These are phyloP conservation scores for Drosophila atroscutellata DNA, from an alignment of 2,888 invertebrate species.

Conservation along the genomic window DNA sequence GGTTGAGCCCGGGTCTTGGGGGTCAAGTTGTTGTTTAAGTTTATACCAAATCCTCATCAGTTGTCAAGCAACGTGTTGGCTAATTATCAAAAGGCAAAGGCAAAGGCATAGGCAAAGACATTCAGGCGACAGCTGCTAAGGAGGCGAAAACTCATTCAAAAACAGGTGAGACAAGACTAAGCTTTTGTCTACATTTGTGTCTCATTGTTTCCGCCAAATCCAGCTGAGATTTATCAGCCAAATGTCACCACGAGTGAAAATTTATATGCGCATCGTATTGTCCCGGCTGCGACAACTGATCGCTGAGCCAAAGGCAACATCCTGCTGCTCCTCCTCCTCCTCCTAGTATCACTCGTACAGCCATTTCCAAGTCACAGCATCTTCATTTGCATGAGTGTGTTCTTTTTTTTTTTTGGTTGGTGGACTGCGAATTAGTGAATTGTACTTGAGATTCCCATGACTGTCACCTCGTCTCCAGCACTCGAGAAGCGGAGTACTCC, in stretches of 20 bases:
- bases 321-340: constrained; percentile 25
- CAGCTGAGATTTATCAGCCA: constrained; percentile 78
- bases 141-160: constrained; percentile 13
- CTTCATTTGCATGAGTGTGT: constrained; percentile 45
- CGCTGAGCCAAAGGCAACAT: constrained; percentile 48
- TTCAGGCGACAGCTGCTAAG: constrained; percentile 57
- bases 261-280: constrained; percentile 72
- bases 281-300: constrained; percentile 66
- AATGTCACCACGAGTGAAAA: constrained; percentile 79
- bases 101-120: constrained; percentile 43
- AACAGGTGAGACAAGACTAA: constrained; percentile 34
- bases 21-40: constrained; percentile 42
- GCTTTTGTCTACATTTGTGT: constrained; percentile 32
- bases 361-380: constrained; percentile 40
- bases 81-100: constrained; percentile 41
- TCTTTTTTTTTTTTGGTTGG: neutral
- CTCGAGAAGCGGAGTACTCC: neutral
- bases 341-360: constrained; percentile 4
- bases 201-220: constrained; percentile 64
- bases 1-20: constrained; percentile 18
- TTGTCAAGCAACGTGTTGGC: constrained; percentile 47
- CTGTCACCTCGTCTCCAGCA: constrained; percentile 49
- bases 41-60: constrained; percentile 36
- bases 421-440: constrained; percentile 69
- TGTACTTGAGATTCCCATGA: constrained; percentile 70